phyloP scores from a whole-genome alignment of 2,113 vertebrate species.

The Amphilophus citrinellus region DNA sequence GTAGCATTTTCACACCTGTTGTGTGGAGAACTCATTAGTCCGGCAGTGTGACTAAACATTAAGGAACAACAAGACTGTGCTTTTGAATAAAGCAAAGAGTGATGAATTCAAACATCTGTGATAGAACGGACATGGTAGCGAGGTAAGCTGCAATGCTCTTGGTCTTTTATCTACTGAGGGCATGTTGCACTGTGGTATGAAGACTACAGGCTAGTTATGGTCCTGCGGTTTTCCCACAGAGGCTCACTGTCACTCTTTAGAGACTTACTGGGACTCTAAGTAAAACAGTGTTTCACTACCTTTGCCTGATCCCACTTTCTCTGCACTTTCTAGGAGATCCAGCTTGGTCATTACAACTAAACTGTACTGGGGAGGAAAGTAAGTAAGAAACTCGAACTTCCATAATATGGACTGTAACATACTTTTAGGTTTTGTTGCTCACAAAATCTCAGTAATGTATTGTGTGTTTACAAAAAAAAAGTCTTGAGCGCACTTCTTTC shows the following conservation, averaged over 20 bases:
- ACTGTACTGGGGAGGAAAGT: slow-evolving; percentile 99
- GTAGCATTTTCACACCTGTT: not conserved
- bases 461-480: not conserved
- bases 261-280: not conserved
- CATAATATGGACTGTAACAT: not conserved
- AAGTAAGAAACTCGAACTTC: slow-evolving; percentile 76
- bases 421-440: not conserved
- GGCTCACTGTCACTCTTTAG: not conserved
- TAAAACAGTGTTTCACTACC: not conserved
- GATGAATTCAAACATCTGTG: not conserved
- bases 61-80: not conserved
- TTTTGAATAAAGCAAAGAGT: not conserved
- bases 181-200: not conserved
- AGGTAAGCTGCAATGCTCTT: not conserved
- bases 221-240: not conserved
- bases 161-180: not conserved
- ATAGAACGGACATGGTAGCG: not conserved
- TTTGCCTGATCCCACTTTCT: not conserved
- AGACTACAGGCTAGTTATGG: not conserved
- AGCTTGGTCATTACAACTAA: slow-evolving; percentile 98
- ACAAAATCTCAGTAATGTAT: not conserved
- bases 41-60: not conserved
- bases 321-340: slow-evolving; percentile 85
- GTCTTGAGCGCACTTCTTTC: not conserved
- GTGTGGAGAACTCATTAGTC: not conserved